Conservation (phyloP, 2,797 vertebrate genomes). For the Poeciliopsis presidionis region DNA sequence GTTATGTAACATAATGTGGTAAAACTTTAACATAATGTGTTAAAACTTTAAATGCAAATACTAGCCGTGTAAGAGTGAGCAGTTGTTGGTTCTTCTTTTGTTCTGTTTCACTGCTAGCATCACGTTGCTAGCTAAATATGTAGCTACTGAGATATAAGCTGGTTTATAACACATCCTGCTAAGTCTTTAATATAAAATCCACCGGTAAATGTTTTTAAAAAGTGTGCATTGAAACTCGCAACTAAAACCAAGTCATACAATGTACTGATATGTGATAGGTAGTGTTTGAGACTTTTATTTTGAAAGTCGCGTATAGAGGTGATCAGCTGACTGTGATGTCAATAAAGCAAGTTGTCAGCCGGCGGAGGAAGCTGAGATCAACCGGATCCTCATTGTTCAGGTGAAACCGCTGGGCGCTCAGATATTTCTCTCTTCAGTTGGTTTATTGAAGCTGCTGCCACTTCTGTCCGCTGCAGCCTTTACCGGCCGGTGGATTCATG, state of each 20-base stretch:
- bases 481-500: constrained; percentile 6
- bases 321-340: constrained; percentile 76
- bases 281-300: constrained; percentile 55
- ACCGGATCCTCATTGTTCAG: not conserved
- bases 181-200: not conserved
- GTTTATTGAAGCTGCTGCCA: not conserved
- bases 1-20: not conserved
- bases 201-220: not conserved
- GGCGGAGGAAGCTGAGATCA: constrained; percentile 10
- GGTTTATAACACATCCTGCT: not conserved
- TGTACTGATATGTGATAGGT: not conserved
- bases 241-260: not conserved
- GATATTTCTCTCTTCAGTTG: not conserved
- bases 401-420: not conserved
- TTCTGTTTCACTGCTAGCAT: not conserved
- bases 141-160: not conserved
- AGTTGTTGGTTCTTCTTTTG: not conserved
- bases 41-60: not conserved
- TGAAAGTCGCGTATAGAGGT: constrained; percentile 42
- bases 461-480: not conserved
- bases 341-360: constrained; percentile 34
- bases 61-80: not conserved
- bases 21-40: not conserved
- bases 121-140: not conserved
- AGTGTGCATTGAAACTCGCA: not conserved